These are phyloP conservation scores for Ornithoptera alexandrae DNA, from an alignment of 2,888 invertebrate genomes.

Conservation along the genomic window DNA sequence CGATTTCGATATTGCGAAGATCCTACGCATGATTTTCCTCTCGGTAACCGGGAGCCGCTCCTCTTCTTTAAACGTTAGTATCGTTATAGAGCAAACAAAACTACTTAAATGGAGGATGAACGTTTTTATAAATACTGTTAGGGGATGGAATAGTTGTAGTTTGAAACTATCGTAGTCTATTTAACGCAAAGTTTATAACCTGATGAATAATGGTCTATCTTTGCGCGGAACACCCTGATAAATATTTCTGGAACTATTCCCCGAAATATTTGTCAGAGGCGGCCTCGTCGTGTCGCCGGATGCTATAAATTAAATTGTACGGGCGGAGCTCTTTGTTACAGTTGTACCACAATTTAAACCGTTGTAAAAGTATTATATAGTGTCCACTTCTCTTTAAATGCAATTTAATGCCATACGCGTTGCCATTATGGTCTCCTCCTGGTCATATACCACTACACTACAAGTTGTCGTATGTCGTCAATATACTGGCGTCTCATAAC, in stretches of 20 bases:
- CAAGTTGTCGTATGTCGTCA: too few relatives aligned
- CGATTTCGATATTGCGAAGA: too few relatives aligned
- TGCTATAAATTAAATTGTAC: constrained; percentile 26
- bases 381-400: constrained; percentile 38
- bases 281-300: constrained; percentile 7
- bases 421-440: constrained; percentile 20
- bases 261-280: constrained; percentile 18
- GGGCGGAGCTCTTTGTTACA: constrained; percentile 34
- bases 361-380: constrained; percentile 59
- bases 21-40: too few relatives aligned
- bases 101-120: too few relatives aligned
- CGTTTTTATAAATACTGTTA: too few relatives aligned
- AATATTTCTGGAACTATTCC: not conserved
- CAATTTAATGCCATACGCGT: constrained; percentile 35
- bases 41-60: too few relatives aligned
- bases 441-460: not conserved
- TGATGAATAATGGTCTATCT: not conserved
- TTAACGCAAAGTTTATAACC: too few relatives aligned
- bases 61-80: too few relatives aligned
- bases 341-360: constrained; percentile 53
- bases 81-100: too few relatives aligned
- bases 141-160: too few relatives aligned
- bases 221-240: not conserved
- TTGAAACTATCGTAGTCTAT: too few relatives aligned
- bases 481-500: too few relatives aligned